phyloP scores from a whole-genome alignment of 2,113 vertebrate species.

The Lophura nycthemera region DNA sequence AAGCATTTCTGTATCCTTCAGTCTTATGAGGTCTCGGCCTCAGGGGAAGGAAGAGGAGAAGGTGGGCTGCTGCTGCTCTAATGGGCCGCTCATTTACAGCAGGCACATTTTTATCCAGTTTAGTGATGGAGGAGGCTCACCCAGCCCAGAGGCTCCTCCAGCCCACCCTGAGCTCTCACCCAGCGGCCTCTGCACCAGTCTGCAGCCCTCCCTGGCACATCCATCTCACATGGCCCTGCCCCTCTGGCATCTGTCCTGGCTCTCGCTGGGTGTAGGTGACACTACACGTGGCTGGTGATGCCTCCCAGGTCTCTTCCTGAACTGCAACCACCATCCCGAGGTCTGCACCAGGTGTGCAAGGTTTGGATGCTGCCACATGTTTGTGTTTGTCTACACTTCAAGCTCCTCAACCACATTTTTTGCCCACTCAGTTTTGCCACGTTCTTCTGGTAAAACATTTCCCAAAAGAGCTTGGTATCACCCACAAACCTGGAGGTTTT shows the following conservation, averaged over 20 bases:
- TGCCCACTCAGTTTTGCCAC: background rate
- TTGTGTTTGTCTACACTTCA: background rate
- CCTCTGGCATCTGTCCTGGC: background rate
- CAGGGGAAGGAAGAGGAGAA: constrained; percentile 42
- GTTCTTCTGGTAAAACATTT: background rate
- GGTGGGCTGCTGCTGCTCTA: constrained; percentile 33
- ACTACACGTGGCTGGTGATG: background rate
- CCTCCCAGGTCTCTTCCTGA: background rate
- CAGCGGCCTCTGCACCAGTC: background rate
- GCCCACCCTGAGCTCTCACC: background rate
- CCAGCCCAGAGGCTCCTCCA: background rate
- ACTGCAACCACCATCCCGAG: background rate
- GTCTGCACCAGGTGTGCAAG: background rate
- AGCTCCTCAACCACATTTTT: background rate
- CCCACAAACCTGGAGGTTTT: background rate
- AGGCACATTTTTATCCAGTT: background rate
- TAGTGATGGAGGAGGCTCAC: background rate
- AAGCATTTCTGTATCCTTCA: constrained; percentile 63
- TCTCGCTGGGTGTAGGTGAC: background rate
- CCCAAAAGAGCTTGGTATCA: background rate
- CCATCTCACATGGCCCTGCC: background rate
- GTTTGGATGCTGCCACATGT: background rate
- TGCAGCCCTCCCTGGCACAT: background rate
- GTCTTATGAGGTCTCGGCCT: constrained; percentile 62
- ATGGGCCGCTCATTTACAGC: constrained; percentile 43